A percentile compares a stretch with the other conserved stretches of the same genome.
phyloP scores from a whole-genome alignment of 2,888 invertebrate genomes.

The Noctuana brunneofusca region DNA sequence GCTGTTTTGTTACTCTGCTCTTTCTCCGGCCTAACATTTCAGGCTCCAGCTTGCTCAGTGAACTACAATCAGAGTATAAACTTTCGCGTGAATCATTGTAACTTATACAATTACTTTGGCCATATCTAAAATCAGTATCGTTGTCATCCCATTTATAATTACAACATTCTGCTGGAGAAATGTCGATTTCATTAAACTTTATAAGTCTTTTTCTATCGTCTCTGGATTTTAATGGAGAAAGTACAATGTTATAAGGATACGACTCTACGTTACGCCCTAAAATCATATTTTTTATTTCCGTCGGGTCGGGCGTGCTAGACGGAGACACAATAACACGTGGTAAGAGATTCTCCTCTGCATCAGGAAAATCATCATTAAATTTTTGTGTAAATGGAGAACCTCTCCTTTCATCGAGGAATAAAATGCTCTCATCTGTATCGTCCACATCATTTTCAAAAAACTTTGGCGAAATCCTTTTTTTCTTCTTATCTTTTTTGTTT shows the following conservation, averaged over 20 bases:
- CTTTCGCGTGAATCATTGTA: conserved; percentile 43
- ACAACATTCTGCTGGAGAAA: conserved; percentile 38
- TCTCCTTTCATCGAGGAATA: conserved; percentile 18
- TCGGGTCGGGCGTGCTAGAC: conserved; percentile 42
- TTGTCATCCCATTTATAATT: conserved; percentile 39
- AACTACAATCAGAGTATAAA: conserved; percentile 54
- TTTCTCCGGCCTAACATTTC: conserved; percentile 62
- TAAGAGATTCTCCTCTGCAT: conserved; percentile 56
- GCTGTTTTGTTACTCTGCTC: conserved; percentile 33
- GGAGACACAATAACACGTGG: conserved; percentile 59
- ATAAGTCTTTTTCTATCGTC: conserved; percentile 59
- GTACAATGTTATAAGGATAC: conserved; percentile 72
- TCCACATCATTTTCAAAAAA: conserved; percentile 27
- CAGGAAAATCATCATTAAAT: conserved; percentile 60
- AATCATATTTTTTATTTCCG: conserved; percentile 64
- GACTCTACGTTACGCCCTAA: conserved; percentile 64
- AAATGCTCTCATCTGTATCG: conserved; percentile 30
- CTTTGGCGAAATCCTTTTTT: conserved; percentile 36
- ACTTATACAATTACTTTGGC: conserved; percentile 38
- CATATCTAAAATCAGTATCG: background rate
- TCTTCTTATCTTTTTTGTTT: conserved; percentile 50
- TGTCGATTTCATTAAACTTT: conserved; percentile 57
- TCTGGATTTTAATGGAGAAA: conserved; percentile 67
- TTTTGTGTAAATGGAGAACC: background rate
- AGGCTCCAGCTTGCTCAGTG: conserved; percentile 57